These are phyloP conservation scores for Drosophila bifasciata DNA, from an alignment of 1,140 invertebrate species.

Conservation along the genomic window DNA sequence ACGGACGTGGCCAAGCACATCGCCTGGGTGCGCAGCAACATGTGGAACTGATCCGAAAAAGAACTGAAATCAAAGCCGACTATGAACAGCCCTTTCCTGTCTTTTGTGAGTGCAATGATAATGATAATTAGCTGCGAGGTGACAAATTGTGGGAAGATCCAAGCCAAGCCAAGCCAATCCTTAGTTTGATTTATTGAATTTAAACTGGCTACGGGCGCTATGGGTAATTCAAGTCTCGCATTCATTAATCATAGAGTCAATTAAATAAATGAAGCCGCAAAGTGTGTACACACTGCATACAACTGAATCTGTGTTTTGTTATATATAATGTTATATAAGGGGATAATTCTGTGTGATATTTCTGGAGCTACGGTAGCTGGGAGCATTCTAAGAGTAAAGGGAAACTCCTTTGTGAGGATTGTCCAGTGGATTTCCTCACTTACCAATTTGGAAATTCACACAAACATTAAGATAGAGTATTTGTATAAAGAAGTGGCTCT, in stretches of 20 bases:
- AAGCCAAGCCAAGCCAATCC: neutral
- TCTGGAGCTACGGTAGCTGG: too few relatives aligned
- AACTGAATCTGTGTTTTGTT: neutral
- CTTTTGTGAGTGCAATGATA: conserved; percentile 10
- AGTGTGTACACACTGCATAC: neutral
- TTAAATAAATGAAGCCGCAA: conserved; percentile 1
- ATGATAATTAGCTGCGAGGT: too few relatives aligned
- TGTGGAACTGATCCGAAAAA: conserved; percentile 50
- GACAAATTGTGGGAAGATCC: conserved; percentile 15
- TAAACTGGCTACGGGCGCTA: neutral
- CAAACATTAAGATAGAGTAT: too few relatives aligned
- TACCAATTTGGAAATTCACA: too few relatives aligned
- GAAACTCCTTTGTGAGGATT: too few relatives aligned
- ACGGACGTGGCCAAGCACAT: conserved; percentile 78
- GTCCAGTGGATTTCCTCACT: too few relatives aligned
- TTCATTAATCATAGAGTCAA: conserved; percentile 31
- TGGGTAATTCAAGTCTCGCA: conserved; percentile 29
- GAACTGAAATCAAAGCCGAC: neutral
- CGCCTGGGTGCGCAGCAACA: conserved; percentile 69
- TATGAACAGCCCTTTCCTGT: neutral
- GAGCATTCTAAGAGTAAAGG: too few relatives aligned
- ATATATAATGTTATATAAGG: too few relatives aligned
- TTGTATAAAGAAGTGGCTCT: too few relatives aligned
- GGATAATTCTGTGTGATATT: too few relatives aligned
- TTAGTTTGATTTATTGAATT: neutral